phyloP scores from a whole-genome alignment of 2,888 invertebrate genomes.

The Standfussiana lucernea region DNA sequence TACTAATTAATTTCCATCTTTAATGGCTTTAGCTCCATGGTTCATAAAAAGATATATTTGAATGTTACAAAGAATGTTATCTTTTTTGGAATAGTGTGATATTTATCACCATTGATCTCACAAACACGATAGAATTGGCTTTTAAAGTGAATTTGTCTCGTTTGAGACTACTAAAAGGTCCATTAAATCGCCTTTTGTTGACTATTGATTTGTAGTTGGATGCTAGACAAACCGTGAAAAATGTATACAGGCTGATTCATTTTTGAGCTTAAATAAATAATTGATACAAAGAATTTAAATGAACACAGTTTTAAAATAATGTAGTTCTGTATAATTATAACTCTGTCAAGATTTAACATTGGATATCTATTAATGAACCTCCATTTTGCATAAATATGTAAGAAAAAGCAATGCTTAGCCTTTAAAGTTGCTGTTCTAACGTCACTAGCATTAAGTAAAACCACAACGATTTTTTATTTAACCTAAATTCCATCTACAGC shows the following conservation, averaged over 20 bases:
- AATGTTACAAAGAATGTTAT: slow-evolving; percentile 56
- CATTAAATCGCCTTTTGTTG: slow-evolving; percentile 85
- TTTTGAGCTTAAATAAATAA: not conserved
- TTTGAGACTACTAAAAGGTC: slow-evolving; percentile 85
- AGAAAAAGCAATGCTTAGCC: not conserved
- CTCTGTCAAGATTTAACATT: not conserved
- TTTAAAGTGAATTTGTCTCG: slow-evolving; percentile 88
- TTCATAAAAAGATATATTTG: slow-evolving; percentile 51
- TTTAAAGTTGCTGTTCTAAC: not conserved
- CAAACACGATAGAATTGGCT: slow-evolving; percentile 78
- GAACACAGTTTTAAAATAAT: not conserved
- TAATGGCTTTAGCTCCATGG: slow-evolving; percentile 37
- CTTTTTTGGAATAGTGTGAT: slow-evolving; percentile 64
- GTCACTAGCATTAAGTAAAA: not conserved
- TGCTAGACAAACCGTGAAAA: slow-evolving; percentile 70
- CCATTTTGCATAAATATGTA: not conserved
- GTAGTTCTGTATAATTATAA: not conserved
- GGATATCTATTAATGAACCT: not conserved
- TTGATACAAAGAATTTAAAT: not conserved
- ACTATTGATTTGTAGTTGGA: slow-evolving; percentile 85
- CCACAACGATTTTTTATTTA: not conserved
- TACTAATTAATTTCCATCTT: slow-evolving; percentile 57
- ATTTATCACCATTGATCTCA: slow-evolving; percentile 73
- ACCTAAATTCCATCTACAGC: not conserved
- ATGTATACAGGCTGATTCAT: slow-evolving; percentile 76